A percentile compares a stretch with the other conserved stretches of the same genome.
phyloP scores from a whole-genome alignment of 2,113 vertebrate genomes.

The Coryphaenoides rupestris region DNA sequence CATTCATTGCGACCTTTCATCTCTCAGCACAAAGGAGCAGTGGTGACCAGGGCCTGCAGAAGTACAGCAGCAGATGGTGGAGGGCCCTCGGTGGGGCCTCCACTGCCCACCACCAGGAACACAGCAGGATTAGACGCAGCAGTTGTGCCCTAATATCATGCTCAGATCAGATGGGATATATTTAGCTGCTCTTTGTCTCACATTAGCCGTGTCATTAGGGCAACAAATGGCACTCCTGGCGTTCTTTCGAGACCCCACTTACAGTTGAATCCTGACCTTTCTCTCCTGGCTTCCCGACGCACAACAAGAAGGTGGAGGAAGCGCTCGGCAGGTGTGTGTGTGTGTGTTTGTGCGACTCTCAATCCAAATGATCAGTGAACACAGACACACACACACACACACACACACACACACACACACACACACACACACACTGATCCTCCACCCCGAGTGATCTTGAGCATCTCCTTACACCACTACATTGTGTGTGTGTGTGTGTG shows the following conservation, averaged over 20 bases:
- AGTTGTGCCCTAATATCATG: conserved; percentile 58
- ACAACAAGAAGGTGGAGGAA: conserved; percentile 47
- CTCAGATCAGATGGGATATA: conserved; percentile 65
- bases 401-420: no score
- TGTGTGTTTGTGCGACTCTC: conserved; percentile 12
- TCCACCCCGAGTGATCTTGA: conserved; percentile 53
- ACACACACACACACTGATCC: conserved; percentile 62
- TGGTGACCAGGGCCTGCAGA: conserved; percentile 52
- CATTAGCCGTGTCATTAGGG: conserved; percentile 64
- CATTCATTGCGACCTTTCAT: conserved; percentile 18
- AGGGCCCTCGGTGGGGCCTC: conserved; percentile 52
- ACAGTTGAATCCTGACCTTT: conserved; percentile 47
- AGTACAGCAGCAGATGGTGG: conserved; percentile 65
- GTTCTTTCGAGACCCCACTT: conserved; percentile 36
- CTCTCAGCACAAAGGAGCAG: conserved; percentile 48
- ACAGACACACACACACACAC: conserved; percentile 12
- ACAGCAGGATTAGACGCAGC: conserved; percentile 64
- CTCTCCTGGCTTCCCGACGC: conserved; percentile 31
- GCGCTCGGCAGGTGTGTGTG: conserved; percentile 30
- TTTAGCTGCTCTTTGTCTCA: conserved; percentile 65
- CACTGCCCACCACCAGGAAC: conserved; percentile 54
- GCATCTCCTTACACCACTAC: conserved; percentile 3
- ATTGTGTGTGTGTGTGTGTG: no score
- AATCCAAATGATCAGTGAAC: no score
- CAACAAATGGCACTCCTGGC: conserved; percentile 55